phyloP scores from a whole-genome alignment of 2,113 vertebrate genomes.

The Dasyurus viverrinus region DNA sequence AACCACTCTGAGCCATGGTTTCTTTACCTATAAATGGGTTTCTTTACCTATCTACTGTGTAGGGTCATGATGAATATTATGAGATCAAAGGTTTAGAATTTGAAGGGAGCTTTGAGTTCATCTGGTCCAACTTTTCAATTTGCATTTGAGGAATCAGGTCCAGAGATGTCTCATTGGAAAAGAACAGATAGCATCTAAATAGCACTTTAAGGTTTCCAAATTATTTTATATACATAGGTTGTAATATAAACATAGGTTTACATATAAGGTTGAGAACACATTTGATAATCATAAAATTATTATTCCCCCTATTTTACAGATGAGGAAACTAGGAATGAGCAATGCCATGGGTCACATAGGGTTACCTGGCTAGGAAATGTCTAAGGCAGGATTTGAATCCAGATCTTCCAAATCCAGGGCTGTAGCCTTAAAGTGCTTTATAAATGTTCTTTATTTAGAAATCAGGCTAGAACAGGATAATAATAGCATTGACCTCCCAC shows the following conservation, averaged over 20 bases:
- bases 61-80: not conserved
- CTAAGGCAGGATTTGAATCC: not conserved
- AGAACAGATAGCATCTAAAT: too few relatives aligned
- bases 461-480: not conserved
- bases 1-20: slow-evolving; percentile 7
- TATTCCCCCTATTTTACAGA: not conserved
- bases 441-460: not conserved
- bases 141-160: not conserved
- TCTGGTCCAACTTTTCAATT: not conserved
- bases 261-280: too few relatives aligned
- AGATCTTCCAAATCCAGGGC: not conserved
- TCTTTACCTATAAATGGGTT: not conserved
- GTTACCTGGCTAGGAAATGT: not conserved
- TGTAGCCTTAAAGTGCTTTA: not conserved
- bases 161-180: not conserved
- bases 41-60: too few relatives aligned
- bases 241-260: too few relatives aligned
- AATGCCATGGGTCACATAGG: not conserved
- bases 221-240: too few relatives aligned
- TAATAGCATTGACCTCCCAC: not conserved
- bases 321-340: not conserved
- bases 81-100: not conserved
- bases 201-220: too few relatives aligned
- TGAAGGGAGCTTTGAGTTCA: not conserved
- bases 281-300: not conserved